Evolutionary conservation across 2,113 vertebrate species (phyloP), one percentile per base, ranked within the genome.

Genomic region (Catharus bicknelli): DNA sequence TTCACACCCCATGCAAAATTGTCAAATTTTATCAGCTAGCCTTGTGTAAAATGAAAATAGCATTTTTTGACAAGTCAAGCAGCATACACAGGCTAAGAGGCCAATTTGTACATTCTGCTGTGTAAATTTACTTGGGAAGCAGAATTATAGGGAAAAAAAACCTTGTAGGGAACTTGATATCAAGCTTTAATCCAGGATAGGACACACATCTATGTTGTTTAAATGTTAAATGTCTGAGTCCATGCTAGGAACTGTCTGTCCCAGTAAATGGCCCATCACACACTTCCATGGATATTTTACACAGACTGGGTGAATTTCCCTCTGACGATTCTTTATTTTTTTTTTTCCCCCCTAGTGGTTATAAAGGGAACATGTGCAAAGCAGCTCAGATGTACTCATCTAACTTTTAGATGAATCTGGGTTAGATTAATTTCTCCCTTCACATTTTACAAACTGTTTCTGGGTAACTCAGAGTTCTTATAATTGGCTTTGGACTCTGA

Each of bases 61-160:
- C 25, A 32, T 47, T 55, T 83, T 91, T 88, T 80, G 66, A 62
- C 47, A 83, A 93, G 38, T 85, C 18, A 73, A 87, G 38, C 12
- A 74, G 34, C 29, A 22, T 22, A 25, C 19, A 13, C 1, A 74
- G 38, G 38, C 50, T 45, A 62, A 90, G 50, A 73, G 63, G 29
- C 16, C 32, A 73, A 58, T 79, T 80, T 90, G 25, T 47, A 59
- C 38, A 43, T 83, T 75, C 34, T 79, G 5, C 20, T 80, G 21
- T 66, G 26, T 38, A 80, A 89, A 94, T 79, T 36, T 7, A 22
- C 11, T 61, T 76, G 19, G 21, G 12, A 40, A 76, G 16, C 1
- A 85, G 54, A 87, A 64, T 13, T 10, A 22, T 32, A 21, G 53
- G 15, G 10, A 1, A 5, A 51, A 69, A 69, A 67, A 47, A n/a